Base-by-base conservation (phyloP, 2,113 vertebrate species). In the Hyaena hyaena region DNA sequence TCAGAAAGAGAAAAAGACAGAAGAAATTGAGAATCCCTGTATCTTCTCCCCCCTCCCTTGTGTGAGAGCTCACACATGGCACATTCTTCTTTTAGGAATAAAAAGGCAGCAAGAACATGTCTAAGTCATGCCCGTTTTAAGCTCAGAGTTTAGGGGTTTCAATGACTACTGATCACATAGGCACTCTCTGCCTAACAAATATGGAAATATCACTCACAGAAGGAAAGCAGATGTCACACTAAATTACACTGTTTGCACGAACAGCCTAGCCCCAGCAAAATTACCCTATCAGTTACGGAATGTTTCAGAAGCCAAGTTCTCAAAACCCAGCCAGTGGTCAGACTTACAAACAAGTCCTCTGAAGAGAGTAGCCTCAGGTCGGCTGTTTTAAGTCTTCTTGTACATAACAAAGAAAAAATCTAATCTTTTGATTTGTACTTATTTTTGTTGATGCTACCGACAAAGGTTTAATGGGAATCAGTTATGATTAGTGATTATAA, bases 191-290 rank as follows among this genome's bases (percentile, higher is more conserved):
- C 24, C 23, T 66, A 85, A 48, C 58, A 90, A 58, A 50, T 71
- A 66, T 24, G 43, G 76, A 50, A 86, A 85, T 61, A 81, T 15
- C n/a, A 68, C 19, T 79, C 73, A 53, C 9, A 61, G 48, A 88
- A 88, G 15, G 28, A 83, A 96, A 96, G 17, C 28, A 92, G 50
- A 77, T 96, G 28, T 66, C 86, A 89, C 10, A 66, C 63, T 85
- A 84, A 94, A 53, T 88, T 83, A 26, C 1, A 76, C 50, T 73
- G 55, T 55, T 61, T 95, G 33, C 12, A 79, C 26, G 76, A 76
- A 23, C 43, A 81, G 24, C 82, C 26, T 79, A 83, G n/a, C 7
- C 21, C 24, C 50, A 68, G 45, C 7, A 80, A 91, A 96, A 85
- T 48, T 61, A 92, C 9, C 33, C 74, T 43, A 94, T 28, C 39